Base-by-base conservation (phyloP, 1,140 invertebrate species). In the Penaeus indicus region DNA sequence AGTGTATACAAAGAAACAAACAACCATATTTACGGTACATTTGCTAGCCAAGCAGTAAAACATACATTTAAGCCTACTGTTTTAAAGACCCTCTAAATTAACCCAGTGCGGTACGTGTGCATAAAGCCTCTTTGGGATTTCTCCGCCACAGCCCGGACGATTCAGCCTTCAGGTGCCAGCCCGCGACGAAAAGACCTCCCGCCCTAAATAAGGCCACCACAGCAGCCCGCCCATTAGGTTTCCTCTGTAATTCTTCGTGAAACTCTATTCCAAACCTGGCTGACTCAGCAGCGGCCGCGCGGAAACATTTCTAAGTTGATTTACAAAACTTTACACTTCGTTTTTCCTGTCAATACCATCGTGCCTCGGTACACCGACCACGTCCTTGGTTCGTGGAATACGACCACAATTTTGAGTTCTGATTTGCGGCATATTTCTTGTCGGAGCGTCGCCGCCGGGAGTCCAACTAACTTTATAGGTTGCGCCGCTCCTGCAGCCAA, bases 301-400 rank as follows among this genome's bases (percentile, higher is more conserved):
- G 22, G 60, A 27, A 85, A 60, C 54, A 85, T 85, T 85, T 85
- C 67, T 85, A 85, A 85, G 84, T 85, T 85, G 84, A 85, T 85
- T 85, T 85, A 85, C 69, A 85, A 77, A 85, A 85, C 67, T 85
- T 85, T 77, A 85, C 84, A 77, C 69, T 77, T 75, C 69, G 67
- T 61, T 85, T 85, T 85, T 85, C 60, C 84, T 27, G 84, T 54
- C 42, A 63, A 32, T n/a, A 60, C 47, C 54, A 54, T 72, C 47
- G 47, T 54, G 19, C 54, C 54, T 54, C 54, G 54, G 54, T 54
- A 54, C 54, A 54, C 54, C 38, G 54, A 27, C 64, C 64, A 72
- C 84, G 69, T 85, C 47, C 47, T 72, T n/a, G 19, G 3, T 60
- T 60, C 47, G 38, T 60, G 13, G n/a, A 18, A 60, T 54, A 61